phyloP scores from a whole-genome alignment of 2,113 vertebrate genomes.

The Piprites chloris region DNA sequence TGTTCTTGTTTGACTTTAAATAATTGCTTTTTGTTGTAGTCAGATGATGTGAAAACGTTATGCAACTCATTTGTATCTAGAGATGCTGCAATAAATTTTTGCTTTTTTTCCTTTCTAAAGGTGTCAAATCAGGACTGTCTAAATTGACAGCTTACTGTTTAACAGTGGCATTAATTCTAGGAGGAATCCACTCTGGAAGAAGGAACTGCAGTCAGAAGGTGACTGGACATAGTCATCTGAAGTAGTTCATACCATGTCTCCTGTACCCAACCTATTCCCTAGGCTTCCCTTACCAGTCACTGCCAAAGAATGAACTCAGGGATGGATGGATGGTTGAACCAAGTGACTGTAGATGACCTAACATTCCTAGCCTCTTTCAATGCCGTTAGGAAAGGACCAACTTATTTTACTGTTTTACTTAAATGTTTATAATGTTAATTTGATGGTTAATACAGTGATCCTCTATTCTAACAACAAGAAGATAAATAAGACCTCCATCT shows the following conservation, averaged over 20 bases:
- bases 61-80: background rate
- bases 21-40: background rate
- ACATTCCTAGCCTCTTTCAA: background rate
- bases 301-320: background rate
- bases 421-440: background rate
- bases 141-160: background rate
- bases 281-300: background rate
- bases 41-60: background rate
- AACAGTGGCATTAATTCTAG: background rate
- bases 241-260: background rate
- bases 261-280: background rate
- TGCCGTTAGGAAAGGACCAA: background rate
- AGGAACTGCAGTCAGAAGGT: background rate
- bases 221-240: too few relatives aligned
- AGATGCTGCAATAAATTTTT: background rate
- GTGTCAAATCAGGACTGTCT: background rate
- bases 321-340: background rate
- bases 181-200: background rate
- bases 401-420: background rate
- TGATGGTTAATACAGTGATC: background rate
- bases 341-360: background rate
- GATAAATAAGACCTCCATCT: background rate
- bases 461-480: background rate
- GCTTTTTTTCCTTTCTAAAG: background rate
- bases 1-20: background rate